Base-by-base conservation (phyloP, 2,888 invertebrate species). In the Pasiphila rectangulata region DNA sequence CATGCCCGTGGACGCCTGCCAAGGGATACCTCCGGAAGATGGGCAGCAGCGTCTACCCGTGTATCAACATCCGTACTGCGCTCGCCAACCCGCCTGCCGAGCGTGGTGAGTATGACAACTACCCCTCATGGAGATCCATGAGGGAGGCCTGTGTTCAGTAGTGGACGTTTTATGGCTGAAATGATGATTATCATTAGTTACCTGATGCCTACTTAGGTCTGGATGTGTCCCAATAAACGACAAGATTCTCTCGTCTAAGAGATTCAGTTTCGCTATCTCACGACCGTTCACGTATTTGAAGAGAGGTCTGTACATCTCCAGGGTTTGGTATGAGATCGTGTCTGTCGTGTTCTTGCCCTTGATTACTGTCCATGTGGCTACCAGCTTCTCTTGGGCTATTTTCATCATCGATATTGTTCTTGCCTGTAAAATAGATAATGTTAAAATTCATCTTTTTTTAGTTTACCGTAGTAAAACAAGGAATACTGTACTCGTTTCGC, bases 331-430 rank as follows among this genome's bases (percentile, higher is more conserved):
- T 0, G 75, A 41, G 1, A 88, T 59, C 0, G 64, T 34, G 0
- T 46, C 5, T 0, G 77, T 34, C 0, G 39, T 20, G 0, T 27
- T 57, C 1, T 56, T 29, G 0, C 64, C 72, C 46, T 79, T 81
- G 0, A 88, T 73, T 1, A 83, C 79, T 0, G 25, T 27, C 87
- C 87, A 88, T 2, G 74, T 77, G 0, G 75, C 75, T 4, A 67
- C 65, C 3, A 84, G 47, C 57, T 88, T 88, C 47, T 87, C 87
- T 0, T 63, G 67, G 0, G 74, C 66, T 50, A 87, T 62, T 29
- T 68, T 80, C 82, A 88, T 78, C 85, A 87, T 86, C 1, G 87
- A 63, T 68, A 88, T 85, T 1, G 85, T 73, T 9, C 83, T 72
- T 13, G 84, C 73, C 87, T 87, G 50, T n/a, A 1, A 54, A 54